Evolutionary conservation across 1,140 invertebrate species (phyloP), one percentile per base, ranked within the genome.

Genomic region (Lepidurus couesii): DNA sequence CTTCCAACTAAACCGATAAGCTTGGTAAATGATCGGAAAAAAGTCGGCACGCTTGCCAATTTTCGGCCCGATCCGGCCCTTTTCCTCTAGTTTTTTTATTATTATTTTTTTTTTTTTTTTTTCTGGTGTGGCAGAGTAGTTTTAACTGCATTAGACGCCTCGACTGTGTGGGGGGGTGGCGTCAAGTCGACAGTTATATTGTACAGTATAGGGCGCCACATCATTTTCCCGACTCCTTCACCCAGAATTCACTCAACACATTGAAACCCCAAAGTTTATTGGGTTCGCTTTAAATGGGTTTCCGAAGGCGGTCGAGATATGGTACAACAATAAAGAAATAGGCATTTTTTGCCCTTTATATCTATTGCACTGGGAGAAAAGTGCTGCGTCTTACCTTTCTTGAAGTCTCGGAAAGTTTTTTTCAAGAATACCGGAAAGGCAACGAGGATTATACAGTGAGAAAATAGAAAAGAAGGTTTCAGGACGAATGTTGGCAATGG

Each of bases 11-110:
- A 65, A 65, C 53, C 21, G 53, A 21, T 65, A 65, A 65, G 53
- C 53, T 13, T 65, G 53, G 53, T 65, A 65, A 65, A 65, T 21
- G 53, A 65, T 65, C 53, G 53, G 53, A 65, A 65, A 13, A 65
- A 65, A 13, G 53, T n/a, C 21, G 53, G 16, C 53, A 65, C 53
- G 53, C 53, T 65, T 65, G 53, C 53, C 53, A 9, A 65, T 65
- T 65, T 16, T 65, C 53, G 16, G 9, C 21, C 9, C 6, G 21
- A 65, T 65, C 7, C 21, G 26, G 26, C 3, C 3, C 3, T 34
- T 34, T 34, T 34, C 3, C 34, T 34, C 34, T 65, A 13, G 6
- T 65, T 9, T 65, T 13, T 65, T 16, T 65, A 21, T 9, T 65
- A 16, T 7, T 21, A 65, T 65, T 65, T 47, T 7, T 16, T 13